Evolutionary conservation across 2,113 vertebrate species (phyloP).

Genomic region (Micromys minutus): DNA sequence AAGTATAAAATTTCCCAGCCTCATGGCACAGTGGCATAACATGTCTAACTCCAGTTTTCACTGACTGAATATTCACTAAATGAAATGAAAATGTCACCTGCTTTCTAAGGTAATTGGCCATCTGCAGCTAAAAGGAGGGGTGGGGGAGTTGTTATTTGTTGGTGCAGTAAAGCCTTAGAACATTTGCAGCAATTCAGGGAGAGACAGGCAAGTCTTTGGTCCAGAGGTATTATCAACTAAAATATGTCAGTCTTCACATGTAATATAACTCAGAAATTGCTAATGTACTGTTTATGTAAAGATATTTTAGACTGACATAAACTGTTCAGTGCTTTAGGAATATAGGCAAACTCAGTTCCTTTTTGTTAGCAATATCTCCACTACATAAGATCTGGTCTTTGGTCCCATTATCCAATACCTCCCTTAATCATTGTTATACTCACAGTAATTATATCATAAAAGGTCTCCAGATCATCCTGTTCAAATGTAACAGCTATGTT

Average conservation of each 20-base stretch:
- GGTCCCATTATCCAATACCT: conserved; percentile 81
- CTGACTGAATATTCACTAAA: conserved; percentile 27
- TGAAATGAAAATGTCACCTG: conserved; percentile 58
- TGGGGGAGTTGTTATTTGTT: conserved; percentile 70
- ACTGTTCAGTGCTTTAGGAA: conserved; percentile 63
- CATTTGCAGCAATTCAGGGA: conserved; percentile 20
- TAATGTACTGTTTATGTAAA: conserved; percentile 34
- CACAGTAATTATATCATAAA: conserved; percentile 79
- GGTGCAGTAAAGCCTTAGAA: conserved; percentile 44
- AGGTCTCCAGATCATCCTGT: conserved; percentile 86
- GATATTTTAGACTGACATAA: conserved; percentile 33
- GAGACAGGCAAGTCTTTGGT: conserved; percentile 51
- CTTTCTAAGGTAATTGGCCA: conserved; percentile 38
- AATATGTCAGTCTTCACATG: conserved; percentile 2
- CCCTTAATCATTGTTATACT: conserved; percentile 71
- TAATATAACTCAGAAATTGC: conserved; percentile 51
- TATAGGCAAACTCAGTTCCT: conserved; percentile 64
- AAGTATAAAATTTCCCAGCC: not conserved
- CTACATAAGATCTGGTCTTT: conserved; percentile 54
- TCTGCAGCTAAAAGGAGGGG: conserved; percentile 33
- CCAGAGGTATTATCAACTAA: conserved; percentile 65
- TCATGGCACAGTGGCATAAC: not conserved
- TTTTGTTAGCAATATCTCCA: conserved; percentile 85
- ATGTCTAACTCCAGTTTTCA: not conserved
- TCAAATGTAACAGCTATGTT: conserved; percentile 87